Evolutionary conservation across 1,140 invertebrate genomes (phyloP), one percentile per base, ranked within the genome.

Genomic region (Berghia stephanieae): DNA sequence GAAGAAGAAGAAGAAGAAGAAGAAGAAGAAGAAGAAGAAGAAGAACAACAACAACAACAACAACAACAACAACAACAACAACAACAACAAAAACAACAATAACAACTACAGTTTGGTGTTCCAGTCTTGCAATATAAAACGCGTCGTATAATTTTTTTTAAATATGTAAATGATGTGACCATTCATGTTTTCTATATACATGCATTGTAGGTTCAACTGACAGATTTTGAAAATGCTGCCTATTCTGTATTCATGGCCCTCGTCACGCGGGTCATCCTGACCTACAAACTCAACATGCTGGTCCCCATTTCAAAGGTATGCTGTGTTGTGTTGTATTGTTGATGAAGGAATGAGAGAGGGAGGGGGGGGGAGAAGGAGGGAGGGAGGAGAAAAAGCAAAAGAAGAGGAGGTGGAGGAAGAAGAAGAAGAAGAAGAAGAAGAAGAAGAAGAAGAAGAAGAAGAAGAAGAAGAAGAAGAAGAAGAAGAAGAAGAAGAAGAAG

Each of bases 221-320:
- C 98, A 0, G 98, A 99, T 90, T 99, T 99, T 91, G 98, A 99
- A 90, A 99, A 99, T 91, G 97, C 98, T 8, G 98, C 98, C 3
- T 96, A 97, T 83, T 97, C 98, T 27, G 97, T 97, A 86, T 99
- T 99, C 89, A 93, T 99, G 8, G 98, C 99, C 1, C 90, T 99
- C 44, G 91, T 99, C 52, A 99, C 98, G 0, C 90, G 98, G 80
- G 97, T 98, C 46, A 98, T 99, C 82, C 91, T 99, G 27, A 97
- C 97, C 21, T 99, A 97, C 89, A 93, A 96, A 82, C 91, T 99
- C 13, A 98, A 98, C 90, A 95, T 99, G 84, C 91, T 99, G 1
- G 96, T 99, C 89, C 98, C 98, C 8, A 98, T 99, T 79, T 98
- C 96, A 82, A 98, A 97, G 92, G 94, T 95, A 89, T 85, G 82